Evolutionary conservation across 2,797 vertebrate genomes (phyloP).

Genomic region (Catamblyrhynchus diadema): DNA sequence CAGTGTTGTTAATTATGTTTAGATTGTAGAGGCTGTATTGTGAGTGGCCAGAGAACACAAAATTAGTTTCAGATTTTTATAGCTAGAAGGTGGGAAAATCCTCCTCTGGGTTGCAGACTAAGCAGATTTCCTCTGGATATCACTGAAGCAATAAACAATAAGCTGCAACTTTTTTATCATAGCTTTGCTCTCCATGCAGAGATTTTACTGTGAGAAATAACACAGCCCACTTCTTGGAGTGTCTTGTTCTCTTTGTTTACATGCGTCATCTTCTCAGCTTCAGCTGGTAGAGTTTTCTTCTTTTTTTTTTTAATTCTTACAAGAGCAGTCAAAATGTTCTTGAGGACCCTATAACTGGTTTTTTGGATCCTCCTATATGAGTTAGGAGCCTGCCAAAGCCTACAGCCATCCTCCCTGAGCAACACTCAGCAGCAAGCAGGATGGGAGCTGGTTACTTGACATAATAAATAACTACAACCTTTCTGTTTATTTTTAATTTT

Average conservation of each 20-base stretch:
- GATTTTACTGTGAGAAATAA: background rate
- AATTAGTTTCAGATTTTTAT: constrained; percentile 51
- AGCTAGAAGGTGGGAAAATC: constrained; percentile 42
- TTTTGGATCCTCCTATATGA: background rate
- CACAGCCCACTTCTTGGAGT: background rate
- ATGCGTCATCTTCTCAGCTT: background rate
- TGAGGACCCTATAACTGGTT: background rate
- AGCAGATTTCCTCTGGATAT: constrained; percentile 38
- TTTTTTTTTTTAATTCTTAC: background rate
- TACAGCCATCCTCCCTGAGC: background rate
- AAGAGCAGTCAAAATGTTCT: background rate
- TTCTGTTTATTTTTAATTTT: background rate
- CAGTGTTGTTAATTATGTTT: constrained; percentile 48
- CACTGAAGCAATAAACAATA: background rate
- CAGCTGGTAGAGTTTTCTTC: background rate
- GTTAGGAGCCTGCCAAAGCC: background rate
- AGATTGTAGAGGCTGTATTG: constrained; percentile 33
- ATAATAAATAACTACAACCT: background rate
- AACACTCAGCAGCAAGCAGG: background rate
- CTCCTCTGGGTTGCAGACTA: constrained; percentile 6
- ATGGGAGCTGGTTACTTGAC: background rate
- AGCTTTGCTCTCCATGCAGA: background rate
- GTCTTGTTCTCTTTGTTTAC: background rate
- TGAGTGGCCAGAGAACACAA: constrained; percentile 41
- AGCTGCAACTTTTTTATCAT: background rate